phyloP scores from a whole-genome alignment of 2,888 invertebrate species.

The Lithosia quadra region DNA sequence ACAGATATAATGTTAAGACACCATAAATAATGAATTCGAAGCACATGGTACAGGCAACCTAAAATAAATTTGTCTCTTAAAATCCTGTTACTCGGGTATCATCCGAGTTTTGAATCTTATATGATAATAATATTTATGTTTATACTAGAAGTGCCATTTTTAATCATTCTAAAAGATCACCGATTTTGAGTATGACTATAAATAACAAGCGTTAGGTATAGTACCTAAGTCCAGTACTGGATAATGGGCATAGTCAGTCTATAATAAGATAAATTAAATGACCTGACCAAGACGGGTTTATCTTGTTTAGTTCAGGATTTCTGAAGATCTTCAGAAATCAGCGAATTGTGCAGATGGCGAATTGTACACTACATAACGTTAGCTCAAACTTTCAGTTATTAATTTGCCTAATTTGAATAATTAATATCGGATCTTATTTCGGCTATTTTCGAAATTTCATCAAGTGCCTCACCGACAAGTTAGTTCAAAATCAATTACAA shows the following conservation, averaged over 20 bases:
- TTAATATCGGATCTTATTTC: not conserved
- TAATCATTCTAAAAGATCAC: not conserved
- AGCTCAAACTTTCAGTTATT: too few relatives aligned
- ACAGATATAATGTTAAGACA: slow-evolving; percentile 16
- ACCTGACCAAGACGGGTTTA: too few relatives aligned
- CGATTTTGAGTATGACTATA: not conserved
- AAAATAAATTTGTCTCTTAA: slow-evolving; percentile 39
- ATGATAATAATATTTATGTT: slow-evolving; percentile 1
- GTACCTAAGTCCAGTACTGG: too few relatives aligned
- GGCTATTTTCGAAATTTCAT: not conserved
- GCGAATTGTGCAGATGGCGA: too few relatives aligned
- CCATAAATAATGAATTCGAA: slow-evolving; percentile 45
- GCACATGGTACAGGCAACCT: slow-evolving; percentile 32
- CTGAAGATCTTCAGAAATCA: too few relatives aligned
- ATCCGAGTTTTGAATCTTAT: slow-evolving; percentile 20
- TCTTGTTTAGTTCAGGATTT: too few relatives aligned
- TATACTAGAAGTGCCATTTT: slow-evolving; percentile 31
- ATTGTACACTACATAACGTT: too few relatives aligned
- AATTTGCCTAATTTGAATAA: too few relatives aligned
- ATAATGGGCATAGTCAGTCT: too few relatives aligned
- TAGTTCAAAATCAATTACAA: not conserved
- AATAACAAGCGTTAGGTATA: not conserved
- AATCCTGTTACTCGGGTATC: slow-evolving; percentile 29
- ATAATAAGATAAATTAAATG: too few relatives aligned
- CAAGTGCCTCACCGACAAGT: not conserved